These are phyloP conservation scores for Sapajus apella DNA, from an alignment of 2,113 vertebrate species.

Conservation along the genomic window DNA sequence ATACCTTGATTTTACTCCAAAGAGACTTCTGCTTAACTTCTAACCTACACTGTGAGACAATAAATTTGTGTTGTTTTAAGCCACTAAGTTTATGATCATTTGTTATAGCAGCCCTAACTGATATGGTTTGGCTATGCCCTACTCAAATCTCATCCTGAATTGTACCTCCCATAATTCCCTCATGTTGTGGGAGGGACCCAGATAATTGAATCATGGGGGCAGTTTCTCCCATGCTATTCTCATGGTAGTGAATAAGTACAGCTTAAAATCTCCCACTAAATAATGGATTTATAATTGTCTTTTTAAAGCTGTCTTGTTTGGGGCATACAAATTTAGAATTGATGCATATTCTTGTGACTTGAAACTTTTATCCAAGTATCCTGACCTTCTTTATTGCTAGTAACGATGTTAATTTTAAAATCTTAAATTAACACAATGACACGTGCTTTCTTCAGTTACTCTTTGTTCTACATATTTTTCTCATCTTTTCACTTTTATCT, in stretches of 20 bases:
- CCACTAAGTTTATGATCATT: neutral
- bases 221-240: no score
- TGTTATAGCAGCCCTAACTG: neutral
- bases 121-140: no score
- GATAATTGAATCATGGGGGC: no score
- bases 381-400: neutral
- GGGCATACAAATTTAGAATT: neutral
- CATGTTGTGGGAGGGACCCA: no score
- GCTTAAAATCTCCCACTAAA: neutral
- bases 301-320: neutral
- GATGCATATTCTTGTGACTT: neutral
- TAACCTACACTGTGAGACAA: neutral
- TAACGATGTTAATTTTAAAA: no score
- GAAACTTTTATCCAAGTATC: neutral
- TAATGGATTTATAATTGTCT: neutral
- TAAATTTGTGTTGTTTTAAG: neutral
- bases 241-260: no score
- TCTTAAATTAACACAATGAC: no score
- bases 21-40: neutral
- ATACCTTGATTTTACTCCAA: neutral
- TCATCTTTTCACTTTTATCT: no score
- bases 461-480: no score
- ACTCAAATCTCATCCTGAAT: no score
- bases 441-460: no score
- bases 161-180: no score